These are phyloP conservation scores for Oxygymnocypris stewartii DNA, from an alignment of 2,113 vertebrate species.

Conservation along the genomic window DNA sequence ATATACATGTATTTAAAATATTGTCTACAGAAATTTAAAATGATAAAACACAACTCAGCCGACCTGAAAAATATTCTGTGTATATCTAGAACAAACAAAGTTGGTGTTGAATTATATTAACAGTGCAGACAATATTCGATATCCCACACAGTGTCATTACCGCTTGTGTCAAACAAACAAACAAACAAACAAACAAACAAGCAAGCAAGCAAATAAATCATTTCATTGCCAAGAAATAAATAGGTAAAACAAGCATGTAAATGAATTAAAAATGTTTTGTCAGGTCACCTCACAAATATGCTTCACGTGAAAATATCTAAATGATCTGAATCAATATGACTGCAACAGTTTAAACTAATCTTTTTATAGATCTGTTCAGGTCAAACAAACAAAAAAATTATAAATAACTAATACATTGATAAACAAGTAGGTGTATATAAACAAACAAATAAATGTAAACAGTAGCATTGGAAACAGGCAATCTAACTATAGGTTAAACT, in stretches of 20 bases:
- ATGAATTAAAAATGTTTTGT: background rate
- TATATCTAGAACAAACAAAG: background rate
- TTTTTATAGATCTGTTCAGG: background rate
- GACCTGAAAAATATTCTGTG: background rate
- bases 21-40: background rate
- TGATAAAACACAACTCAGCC: background rate
- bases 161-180: background rate
- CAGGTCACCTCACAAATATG: background rate
- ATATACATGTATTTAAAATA: background rate
- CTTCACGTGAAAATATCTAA: background rate
- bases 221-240: background rate
- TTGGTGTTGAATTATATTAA: background rate
- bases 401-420: background rate
- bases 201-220: background rate
- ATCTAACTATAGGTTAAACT: no score
- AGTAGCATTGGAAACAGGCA: no score
- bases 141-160: background rate
- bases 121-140: background rate
- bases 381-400: background rate
- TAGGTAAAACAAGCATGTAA: background rate
- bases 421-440: background rate
- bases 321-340: background rate
- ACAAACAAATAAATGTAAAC: no score
- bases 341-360: background rate
- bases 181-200: no score